Base-by-base conservation (phyloP, 2,888 invertebrate genomes). In the Timandra comae region DNA sequence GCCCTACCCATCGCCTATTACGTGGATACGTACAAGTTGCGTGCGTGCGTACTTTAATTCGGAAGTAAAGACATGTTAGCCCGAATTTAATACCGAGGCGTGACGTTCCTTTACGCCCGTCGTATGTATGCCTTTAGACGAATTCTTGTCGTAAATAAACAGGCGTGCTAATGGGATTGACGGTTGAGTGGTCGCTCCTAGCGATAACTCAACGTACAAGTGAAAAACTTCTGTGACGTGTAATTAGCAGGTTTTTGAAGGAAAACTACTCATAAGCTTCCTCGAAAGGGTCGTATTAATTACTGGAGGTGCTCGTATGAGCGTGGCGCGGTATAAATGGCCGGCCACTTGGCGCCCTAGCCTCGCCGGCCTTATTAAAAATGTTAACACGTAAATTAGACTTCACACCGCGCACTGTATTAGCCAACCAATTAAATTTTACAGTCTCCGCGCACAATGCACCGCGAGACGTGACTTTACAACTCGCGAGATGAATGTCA, bases 351-450 rank as follows among this genome's bases (percentile, higher is more conserved):
- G 68, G 65, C 79, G 67, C 84, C 84, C 84, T 70, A 73, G 75
- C 71, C 64, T 69, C 62, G 68, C 67, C 63, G 69, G 78, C 79
- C 82, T 84, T 85, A 84, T 84, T 82, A 84, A 84, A 84, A 84
- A 80, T 74, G 80, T 80, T 80, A 81, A 82, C 82, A 74, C 79
- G 81, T 80, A 84, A 84, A 82, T 84, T 81, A 84, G 82, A 81
- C 77, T 69, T 57, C 67, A 61, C 64, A 64, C 16, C 58, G 58
- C 53, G 64, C 57, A 46, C 63, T 71, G 78, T 78, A 84, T 82
- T 84, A 81, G 80, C 79, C 65, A 75, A 72, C 84, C 81, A 81
- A 81, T 82, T 81, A 78, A 82, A 81, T 76, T 77, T 76, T 68
- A 73, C 69, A 72, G 72, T 63, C 67, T 56, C 59, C 52, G 48